Base-by-base conservation (phyloP, 2,888 invertebrate species). In the Oligia fasciuncula region DNA sequence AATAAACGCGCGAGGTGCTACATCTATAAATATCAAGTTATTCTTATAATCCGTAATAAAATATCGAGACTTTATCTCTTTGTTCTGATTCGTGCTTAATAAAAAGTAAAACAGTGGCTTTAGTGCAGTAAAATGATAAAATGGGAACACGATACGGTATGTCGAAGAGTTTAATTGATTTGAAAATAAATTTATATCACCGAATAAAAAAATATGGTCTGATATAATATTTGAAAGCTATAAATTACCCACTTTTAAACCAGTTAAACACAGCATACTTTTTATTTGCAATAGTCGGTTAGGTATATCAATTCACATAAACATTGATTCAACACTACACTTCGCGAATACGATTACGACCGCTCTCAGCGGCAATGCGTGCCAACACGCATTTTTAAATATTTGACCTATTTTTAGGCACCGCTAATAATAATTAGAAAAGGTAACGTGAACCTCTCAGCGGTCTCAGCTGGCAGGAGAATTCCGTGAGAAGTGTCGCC, bases 351-450 rank as follows among this genome's bases (percentile, higher is more conserved):
- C 91, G 92, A 95, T 95, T 94, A 94, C 94, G 93, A 93, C 91
- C 91, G 91, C 89, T 92, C 91, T 90, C 93, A 90, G 92, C 91
- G 86, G 93, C 92, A 93, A 94, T 93, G 90, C 94, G 95, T 94
- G 95, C 95, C 95, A 95, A 94, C 94, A 90, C 90, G 92, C 93
- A 94, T 95, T 96, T 96, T 96, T 95, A 95, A 95, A 96, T 95
- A 94, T 96, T 94, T 95, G 94, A 94, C 94, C 95, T 97, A 97
- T 96, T 96, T 96, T 95, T 97, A 96, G 96, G 91, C 92, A 90
- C 90, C 88, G 94, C 96, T 96, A 96, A 95, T 96, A 96, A 96
- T 97, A 97, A 96, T 96, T 94, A 94, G 93, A 92, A 96, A 96
- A 96, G 95, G 95, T 96, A 97, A 96, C 95, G 95, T 95, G 96